Evolutionary conservation across 2,888 invertebrate species (phyloP), one percentile per base, ranked within the genome.

Genomic region (Spatulosminthurus flaviceps): DNA sequence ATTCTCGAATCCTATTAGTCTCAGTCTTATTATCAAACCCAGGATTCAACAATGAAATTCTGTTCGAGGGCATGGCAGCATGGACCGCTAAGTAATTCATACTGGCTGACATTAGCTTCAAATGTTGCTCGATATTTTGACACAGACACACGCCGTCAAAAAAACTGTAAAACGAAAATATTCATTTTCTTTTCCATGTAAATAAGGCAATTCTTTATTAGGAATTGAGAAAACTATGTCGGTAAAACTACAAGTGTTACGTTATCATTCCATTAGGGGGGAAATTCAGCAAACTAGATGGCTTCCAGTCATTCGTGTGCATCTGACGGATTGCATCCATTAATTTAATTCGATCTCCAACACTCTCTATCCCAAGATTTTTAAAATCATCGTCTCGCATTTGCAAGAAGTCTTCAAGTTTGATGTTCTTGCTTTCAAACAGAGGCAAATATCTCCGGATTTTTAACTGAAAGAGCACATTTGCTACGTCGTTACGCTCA

Each of bases 261-360:
- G 43, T 51, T 43, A 79, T 43, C 22, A 42, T 66, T 4, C 51
- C 24, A 43, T 66, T 74, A 2, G 29, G 26, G 13, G 79, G 21
- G 24, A 61, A 79, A 7, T 29, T 66, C 2, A 73, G 5, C 19
- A 79, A 5, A 29, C 79, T 79, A 2, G 43, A 41, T 21, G 64
- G 74, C 28, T 79, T 70, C 83, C 83, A 82, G 13, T 78, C 73
- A 19, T 34, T 41, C 24, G 66, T 80, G 24, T 83, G 81, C 13
- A 79, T 64, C 13, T 76, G 64, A 19, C 80, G 78, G 21, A 81
- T 80, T 11, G 51, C 21, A 13, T 82, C 82, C 28, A 80, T 9
- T 13, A 83, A 29, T 29, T 67, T 77, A 16, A 75, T 76, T 21
- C 83, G 28, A 26, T 81, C 78, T 0, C 81, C 81, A 0, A 81